Evolutionary conservation across 1,140 invertebrate species (phyloP).

Genomic region (Bombus sylvicola): DNA sequence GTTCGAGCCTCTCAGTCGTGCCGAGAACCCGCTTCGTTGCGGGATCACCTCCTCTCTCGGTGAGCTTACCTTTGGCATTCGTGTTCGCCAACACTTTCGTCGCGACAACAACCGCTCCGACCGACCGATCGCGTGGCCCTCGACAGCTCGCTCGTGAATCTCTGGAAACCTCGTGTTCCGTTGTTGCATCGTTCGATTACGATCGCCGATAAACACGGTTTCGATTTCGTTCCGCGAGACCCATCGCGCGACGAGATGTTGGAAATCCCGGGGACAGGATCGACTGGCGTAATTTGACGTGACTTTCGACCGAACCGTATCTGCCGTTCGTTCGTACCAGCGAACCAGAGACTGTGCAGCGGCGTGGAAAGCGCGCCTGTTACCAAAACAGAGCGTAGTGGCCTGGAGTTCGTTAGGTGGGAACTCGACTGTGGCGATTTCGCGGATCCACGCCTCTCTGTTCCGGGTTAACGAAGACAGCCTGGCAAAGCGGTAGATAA

Average conservation of each 20-base stretch:
- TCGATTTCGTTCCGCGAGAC: not conserved
- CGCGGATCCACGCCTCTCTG: not conserved
- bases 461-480: not conserved
- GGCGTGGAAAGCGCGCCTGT: not conserved
- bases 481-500: too few species aligned
- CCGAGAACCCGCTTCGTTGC: conserved; percentile 76
- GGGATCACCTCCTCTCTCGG: conserved; percentile 67
- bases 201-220: not conserved
- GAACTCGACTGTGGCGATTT: not conserved
- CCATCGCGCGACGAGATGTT: not conserved
- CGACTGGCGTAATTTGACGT: not conserved
- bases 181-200: too few species aligned
- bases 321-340: not conserved
- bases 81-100: conserved; percentile 1
- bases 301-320: not conserved
- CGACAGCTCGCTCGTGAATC: too few species aligned
- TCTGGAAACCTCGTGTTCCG: too few species aligned
- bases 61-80: not conserved
- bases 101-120: not conserved
- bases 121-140: too few species aligned
- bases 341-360: not conserved
- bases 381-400: not conserved
- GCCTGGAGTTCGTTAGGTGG: not conserved
- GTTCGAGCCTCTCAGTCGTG: conserved; percentile 74
- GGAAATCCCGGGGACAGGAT: not conserved